Evolutionary conservation across 2,888 invertebrate species (phyloP).

Genomic region (Eupithecia pulchellata): DNA sequence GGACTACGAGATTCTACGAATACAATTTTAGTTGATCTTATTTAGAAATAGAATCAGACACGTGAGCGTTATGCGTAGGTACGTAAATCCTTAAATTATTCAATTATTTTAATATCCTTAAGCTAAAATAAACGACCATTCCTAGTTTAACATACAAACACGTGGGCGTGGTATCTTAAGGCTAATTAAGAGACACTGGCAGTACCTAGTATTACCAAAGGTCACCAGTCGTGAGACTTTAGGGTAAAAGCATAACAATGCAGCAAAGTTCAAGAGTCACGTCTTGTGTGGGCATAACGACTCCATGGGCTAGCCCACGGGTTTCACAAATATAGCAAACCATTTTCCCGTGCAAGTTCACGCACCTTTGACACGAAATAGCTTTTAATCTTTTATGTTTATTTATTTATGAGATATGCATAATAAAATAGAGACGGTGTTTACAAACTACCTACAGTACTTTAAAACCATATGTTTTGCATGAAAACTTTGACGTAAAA

Average conservation of each 20-base stretch:
- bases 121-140: not conserved
- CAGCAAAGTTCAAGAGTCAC: conserved; percentile 26
- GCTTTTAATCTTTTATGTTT: not conserved
- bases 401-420: too few relatives aligned
- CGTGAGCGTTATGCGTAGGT: not conserved
- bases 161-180: not conserved
- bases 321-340: not conserved
- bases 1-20: conserved; percentile 25
- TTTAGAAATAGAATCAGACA: not conserved
- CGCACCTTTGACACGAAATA: not conserved
- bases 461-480: not conserved
- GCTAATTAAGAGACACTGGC: not conserved
- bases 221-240: not conserved
- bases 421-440: not conserved
- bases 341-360: not conserved
- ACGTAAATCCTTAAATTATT: not conserved
- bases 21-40: not conserved
- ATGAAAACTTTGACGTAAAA: not conserved
- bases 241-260: not conserved
- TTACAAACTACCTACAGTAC: not conserved
- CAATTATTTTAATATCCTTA: not conserved
- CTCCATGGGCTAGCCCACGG: conserved; percentile 9
- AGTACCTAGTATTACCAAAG: not conserved
- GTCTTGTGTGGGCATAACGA: conserved; percentile 5
- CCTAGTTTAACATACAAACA: not conserved